Evolutionary conservation across 2,888 invertebrate genomes (phyloP).

Genomic region (Prionchulus punctatus): DNA sequence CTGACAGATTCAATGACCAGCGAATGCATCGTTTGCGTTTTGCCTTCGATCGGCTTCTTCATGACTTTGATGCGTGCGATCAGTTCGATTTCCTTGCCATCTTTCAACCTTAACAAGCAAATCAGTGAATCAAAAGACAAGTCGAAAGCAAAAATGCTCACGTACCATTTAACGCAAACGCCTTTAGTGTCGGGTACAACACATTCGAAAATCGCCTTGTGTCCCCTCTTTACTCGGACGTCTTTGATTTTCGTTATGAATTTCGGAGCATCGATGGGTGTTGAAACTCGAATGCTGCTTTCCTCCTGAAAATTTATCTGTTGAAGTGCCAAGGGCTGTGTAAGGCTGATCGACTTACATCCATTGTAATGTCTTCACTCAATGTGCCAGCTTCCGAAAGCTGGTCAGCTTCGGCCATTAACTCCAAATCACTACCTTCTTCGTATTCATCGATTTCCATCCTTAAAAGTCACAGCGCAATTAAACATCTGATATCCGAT

Average conservation of each 20-base stretch:
- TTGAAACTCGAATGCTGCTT: conserved; percentile 23
- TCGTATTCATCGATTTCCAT: neutral
- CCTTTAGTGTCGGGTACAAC: conserved; percentile 32
- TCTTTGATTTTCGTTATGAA: conserved; percentile 33
- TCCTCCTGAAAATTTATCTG: conserved; percentile 27
- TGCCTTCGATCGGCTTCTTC: conserved; percentile 17
- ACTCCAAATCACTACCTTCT: neutral
- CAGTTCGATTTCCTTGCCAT: conserved; percentile 47
- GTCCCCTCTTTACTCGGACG: conserved; percentile 23
- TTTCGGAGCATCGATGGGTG: conserved; percentile 30
- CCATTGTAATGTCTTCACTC: too few relatives aligned
- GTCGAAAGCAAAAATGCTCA: neutral
- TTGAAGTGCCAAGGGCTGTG: too few relatives aligned
- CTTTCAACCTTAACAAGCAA: conserved; percentile 42
- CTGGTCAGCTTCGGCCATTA: neutral
- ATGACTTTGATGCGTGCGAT: conserved; percentile 29
- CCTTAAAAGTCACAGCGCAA: neutral
- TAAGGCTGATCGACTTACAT: too few relatives aligned
- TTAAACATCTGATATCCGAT: neutral
- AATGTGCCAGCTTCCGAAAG: neutral
- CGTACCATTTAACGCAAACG: conserved; percentile 26
- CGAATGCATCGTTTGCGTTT: conserved; percentile 41
- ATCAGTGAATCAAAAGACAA: conserved; percentile 4
- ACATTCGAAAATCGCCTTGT: conserved; percentile 31
- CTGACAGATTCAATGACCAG: conserved; percentile 54